Evolutionary conservation across 1,140 invertebrate genomes (phyloP).

Genomic region (Arctopsyche grandis): DNA sequence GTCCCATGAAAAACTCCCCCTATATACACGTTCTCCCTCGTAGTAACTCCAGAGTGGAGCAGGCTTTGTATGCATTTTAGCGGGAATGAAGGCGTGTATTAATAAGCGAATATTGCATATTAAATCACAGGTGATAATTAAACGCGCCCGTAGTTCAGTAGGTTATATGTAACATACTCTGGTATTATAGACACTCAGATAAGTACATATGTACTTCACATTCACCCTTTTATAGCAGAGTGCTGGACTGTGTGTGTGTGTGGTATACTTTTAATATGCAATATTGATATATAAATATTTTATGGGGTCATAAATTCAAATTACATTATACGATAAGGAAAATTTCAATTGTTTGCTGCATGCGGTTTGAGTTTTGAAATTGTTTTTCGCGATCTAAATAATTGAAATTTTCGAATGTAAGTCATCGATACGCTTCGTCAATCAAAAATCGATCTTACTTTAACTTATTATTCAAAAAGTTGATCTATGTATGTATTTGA

Average conservation of each 20-base stretch:
- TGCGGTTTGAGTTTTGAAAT: background rate
- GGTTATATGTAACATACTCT: background rate
- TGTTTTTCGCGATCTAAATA: background rate
- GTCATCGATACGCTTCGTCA: background rate
- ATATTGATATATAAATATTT: background rate
- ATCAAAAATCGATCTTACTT: background rate
- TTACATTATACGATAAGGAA: background rate
- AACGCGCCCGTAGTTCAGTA: background rate
- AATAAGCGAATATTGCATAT: slow-evolving; percentile 38
- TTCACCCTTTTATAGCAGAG: too few species aligned
- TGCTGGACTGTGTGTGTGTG: background rate
- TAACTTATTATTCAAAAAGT: too few species aligned
- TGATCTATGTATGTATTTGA: too few species aligned
- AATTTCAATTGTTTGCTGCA: background rate
- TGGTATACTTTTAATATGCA: background rate
- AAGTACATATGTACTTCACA: background rate
- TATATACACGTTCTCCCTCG: background rate
- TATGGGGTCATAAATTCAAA: background rate
- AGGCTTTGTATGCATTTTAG: slow-evolving; percentile 15
- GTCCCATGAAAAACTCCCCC: slow-evolving; percentile 14
- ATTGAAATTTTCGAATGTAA: background rate
- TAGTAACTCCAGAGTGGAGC: background rate
- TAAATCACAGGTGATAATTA: slow-evolving; percentile 35
- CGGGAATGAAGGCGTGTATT: slow-evolving; percentile 6
- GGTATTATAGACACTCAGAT: background rate